phyloP scores from a whole-genome alignment of 2,113 vertebrate species.

The Desmodus rotundus region DNA sequence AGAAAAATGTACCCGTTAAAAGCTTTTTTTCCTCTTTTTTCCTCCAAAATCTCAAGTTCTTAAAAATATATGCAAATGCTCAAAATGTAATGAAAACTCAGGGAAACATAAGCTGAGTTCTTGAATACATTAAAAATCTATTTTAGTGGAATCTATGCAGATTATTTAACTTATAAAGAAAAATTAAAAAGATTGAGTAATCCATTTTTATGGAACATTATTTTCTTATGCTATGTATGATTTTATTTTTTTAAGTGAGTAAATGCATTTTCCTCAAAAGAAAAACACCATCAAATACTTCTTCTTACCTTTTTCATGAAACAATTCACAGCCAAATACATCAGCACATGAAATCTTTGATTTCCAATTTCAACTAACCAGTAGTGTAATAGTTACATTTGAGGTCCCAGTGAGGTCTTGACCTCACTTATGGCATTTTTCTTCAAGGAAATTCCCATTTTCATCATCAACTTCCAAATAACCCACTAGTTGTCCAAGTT shows the following conservation, averaged over 20 bases:
- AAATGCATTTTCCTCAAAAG: conserved; percentile 52
- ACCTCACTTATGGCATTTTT: conserved; percentile 45
- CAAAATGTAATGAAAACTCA: neutral
- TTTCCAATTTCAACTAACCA: conserved; percentile 78
- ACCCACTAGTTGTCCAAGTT: neutral
- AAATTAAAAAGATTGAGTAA: conserved; percentile 19
- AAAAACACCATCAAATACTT: neutral
- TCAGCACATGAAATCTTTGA: conserved; percentile 74
- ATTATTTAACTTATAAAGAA: neutral
- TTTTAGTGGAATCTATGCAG: neutral
- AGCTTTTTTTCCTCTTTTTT: neutral
- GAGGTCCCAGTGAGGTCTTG: conserved; percentile 72
- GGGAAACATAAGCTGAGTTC: neutral
- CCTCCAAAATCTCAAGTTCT: neutral
- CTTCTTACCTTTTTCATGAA: conserved; percentile 37
- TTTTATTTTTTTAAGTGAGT: conserved; percentile 1
- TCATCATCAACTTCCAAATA: neutral
- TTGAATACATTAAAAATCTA: neutral
- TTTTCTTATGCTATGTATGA: neutral
- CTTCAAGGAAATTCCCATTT: conserved; percentile 40
- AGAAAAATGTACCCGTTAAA: neutral
- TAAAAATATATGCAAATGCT: neutral
- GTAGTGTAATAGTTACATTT: conserved; percentile 73
- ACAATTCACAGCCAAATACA: conserved; percentile 68
- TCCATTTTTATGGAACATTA: neutral